Percentiles rank a stretch among this genome's conserved stretches.
These are phyloP conservation scores for Lordiphosa fenestrarum DNA, from an alignment of 2,888 invertebrate genomes.

Conservation along the genomic window DNA sequence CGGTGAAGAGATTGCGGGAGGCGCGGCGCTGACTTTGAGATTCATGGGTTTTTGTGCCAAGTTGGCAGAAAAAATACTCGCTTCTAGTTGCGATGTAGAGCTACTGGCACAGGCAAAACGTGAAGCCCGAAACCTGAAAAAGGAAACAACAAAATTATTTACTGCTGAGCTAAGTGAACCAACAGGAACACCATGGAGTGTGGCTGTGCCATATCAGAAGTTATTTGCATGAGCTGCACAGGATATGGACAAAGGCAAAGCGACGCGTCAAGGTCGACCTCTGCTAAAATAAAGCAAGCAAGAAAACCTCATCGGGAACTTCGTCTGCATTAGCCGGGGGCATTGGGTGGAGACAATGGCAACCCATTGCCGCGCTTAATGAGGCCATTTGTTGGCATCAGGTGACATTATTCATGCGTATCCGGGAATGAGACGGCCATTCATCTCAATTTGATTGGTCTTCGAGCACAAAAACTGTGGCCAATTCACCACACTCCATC, in stretches of 20 bases:
- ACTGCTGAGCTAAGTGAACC: conserved; percentile 9
- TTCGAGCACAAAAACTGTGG: neutral
- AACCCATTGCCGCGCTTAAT: conserved; percentile 25
- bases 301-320: neutral
- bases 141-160: conserved; percentile 1
- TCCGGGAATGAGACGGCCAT: conserved; percentile 1
- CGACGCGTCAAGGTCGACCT: too few relatives aligned
- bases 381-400: conserved; percentile 39
- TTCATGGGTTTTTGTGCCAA: conserved; percentile 37
- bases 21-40: conserved; percentile 13
- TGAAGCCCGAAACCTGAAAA: neutral
- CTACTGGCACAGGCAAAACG: neutral
- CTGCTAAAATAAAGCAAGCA: neutral
- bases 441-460: conserved; percentile 14
- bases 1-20: neutral
- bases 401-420: conserved; percentile 44
- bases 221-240: conserved; percentile 12
- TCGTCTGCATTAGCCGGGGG: too few relatives aligned
- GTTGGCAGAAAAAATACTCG: conserved; percentile 24
- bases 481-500: conserved; percentile 13
- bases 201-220: conserved; percentile 11
- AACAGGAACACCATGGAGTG: neutral
- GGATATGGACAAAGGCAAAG: neutral
- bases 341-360: too few relatives aligned
- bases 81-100: too few relatives aligned